Evolutionary conservation across 2,113 vertebrate genomes (phyloP).

Genomic region (Callorhinus ursinus): DNA sequence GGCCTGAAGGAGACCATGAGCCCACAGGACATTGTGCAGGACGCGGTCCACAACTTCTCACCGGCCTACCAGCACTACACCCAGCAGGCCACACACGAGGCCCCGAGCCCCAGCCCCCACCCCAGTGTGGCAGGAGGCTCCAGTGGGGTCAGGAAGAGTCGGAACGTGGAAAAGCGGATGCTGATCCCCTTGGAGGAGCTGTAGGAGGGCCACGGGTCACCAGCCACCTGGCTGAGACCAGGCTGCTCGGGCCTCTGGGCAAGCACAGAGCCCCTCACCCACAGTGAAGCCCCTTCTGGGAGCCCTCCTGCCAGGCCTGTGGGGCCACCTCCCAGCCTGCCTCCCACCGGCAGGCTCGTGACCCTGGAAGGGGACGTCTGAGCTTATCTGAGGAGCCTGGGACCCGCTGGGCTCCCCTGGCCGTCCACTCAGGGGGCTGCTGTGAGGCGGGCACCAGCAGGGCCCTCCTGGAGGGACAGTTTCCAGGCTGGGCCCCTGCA

Average conservation of each 20-base stretch:
- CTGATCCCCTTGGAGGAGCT: conserved; percentile 93
- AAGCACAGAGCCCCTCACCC: not conserved
- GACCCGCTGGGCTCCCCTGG: not conserved
- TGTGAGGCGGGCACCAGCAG: rapidly evolving
- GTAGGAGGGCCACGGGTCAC: conserved; percentile 76
- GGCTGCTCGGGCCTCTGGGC: not conserved
- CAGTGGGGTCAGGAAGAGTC: conserved; percentile 73
- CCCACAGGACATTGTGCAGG: conserved; percentile 96
- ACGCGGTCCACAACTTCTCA: conserved; percentile 97
- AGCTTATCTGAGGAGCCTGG: not conserved
- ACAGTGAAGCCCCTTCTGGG: not conserved
- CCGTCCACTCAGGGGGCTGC: not conserved
- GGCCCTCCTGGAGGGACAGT: not conserved
- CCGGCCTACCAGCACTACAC: conserved; percentile 98
- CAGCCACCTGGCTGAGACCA: not conserved
- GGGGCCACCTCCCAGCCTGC: not conserved
- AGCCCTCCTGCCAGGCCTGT: rapidly evolving
- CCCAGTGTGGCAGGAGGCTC: rapidly evolving
- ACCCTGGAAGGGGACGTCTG: not conserved
- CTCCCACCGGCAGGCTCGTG: rapidly evolving
- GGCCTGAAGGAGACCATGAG: conserved; percentile 98
- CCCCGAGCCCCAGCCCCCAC: conserved; percentile 57
- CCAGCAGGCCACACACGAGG: conserved; percentile 95
- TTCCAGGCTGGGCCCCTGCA: not conserved
- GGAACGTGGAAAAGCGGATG: conserved; percentile 93